These are phyloP conservation scores for Poecile atricapillus DNA, from an alignment of 2,113 vertebrate genomes.

Conservation along the genomic window DNA sequence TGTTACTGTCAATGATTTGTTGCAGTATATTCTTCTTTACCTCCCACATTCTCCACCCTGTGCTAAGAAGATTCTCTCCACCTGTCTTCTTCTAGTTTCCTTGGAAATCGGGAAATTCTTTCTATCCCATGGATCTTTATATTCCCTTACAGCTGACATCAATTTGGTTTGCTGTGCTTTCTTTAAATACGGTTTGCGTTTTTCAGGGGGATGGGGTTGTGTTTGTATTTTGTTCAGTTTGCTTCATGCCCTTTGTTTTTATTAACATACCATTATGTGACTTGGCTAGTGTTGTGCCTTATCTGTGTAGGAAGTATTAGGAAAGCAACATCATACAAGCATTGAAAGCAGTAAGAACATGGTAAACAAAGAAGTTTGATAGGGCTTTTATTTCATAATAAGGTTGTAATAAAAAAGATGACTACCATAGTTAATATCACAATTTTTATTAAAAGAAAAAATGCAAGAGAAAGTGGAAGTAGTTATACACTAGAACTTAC, in stretches of 20 bases:
- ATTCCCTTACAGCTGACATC: not conserved
- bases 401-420: not conserved
- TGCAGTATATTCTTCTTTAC: not conserved
- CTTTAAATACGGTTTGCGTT: not conserved
- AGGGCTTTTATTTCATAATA: not conserved
- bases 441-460: not conserved
- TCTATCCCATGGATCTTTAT: slow-evolving; percentile 17
- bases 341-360: not conserved
- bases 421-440: not conserved
- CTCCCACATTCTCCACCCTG: not conserved
- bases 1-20: slow-evolving; percentile 29
- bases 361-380: not conserved
- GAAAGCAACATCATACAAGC: not conserved
- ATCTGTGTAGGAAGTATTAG: not conserved
- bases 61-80: slow-evolving; percentile 12
- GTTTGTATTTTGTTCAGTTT: not conserved
- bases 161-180: not conserved
- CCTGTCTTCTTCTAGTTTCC: not conserved
- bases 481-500: not conserved
- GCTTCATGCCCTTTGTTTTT: not conserved
- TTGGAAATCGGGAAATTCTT: slow-evolving; percentile 21
- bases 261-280: not conserved
- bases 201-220: not conserved
- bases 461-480: not conserved
- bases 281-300: not conserved